A percentile compares a stretch with the other conserved stretches of the same genome.
Conservation (phyloP, 2,888 invertebrate species). For the Scaptomyza flava region DNA sequence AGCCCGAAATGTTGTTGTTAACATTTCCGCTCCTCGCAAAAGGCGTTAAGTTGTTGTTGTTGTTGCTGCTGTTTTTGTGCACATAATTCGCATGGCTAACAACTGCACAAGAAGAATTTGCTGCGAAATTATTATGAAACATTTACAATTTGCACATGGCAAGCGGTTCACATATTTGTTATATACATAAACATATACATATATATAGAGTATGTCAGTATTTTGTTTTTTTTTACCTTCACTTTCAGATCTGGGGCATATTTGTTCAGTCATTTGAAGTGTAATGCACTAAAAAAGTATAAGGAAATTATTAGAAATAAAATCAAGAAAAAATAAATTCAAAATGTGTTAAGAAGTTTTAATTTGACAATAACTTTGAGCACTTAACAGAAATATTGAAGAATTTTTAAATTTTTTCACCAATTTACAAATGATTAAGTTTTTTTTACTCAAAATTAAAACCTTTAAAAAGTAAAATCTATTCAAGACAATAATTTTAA, state of each 20-base stretch:
- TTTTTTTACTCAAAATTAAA: too few species aligned
- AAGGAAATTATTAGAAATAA: too few species aligned
- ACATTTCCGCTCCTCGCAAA: conserved; percentile 53
- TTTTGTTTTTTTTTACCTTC: background rate
- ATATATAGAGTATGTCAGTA: background rate
- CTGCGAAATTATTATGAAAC: conserved; percentile 60
- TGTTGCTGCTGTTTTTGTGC: conserved; percentile 19
- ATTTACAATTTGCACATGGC: conserved; percentile 62
- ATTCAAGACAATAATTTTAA: too few species aligned
- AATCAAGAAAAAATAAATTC: too few species aligned
- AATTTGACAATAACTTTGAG: too few species aligned
- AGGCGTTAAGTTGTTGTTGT: conserved; percentile 35
- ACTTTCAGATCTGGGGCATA: background rate
- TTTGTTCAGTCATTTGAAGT: background rate
- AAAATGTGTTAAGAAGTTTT: too few species aligned
- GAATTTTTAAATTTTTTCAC: too few species aligned
- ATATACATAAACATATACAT: background rate
- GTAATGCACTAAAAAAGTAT: background rate
- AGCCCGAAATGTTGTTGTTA: conserved; percentile 47
- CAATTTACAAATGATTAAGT: too few species aligned
- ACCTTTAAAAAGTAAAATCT: too few species aligned
- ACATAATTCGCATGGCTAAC: conserved; percentile 63
- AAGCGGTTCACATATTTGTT: conserved; percentile 41
- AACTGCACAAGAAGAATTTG: conserved; percentile 59
- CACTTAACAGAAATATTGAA: too few species aligned